These are phyloP conservation scores for Liodrosophila aerea DNA, from an alignment of 2,888 invertebrate species.

Conservation along the genomic window DNA sequence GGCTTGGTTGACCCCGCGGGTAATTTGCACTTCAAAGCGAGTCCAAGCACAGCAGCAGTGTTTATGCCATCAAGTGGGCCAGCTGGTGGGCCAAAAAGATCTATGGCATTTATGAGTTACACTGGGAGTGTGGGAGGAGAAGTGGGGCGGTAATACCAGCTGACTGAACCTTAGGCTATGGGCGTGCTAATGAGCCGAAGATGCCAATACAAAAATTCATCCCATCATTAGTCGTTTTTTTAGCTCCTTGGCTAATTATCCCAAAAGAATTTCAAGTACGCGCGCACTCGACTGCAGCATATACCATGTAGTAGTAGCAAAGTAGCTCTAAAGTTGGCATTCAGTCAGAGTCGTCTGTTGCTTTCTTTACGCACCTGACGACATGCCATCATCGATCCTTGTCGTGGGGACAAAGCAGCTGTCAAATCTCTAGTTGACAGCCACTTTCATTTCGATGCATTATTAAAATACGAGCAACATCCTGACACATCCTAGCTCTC, in stretches of 20 bases:
- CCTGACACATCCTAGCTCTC: constrained; percentile 53
- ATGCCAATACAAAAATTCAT: constrained; percentile 24
- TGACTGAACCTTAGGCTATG: no score
- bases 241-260: constrained; percentile 52
- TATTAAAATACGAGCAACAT: constrained; percentile 76
- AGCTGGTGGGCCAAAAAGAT: constrained; percentile 68
- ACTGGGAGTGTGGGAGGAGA: neutral
- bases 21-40: constrained; percentile 74
- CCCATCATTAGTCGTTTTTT: no score
- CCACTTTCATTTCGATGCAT: constrained; percentile 78
- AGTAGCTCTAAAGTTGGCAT: no score
- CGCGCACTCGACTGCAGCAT: no score
- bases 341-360: neutral
- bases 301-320: no score
- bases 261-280: no score
- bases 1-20: constrained; percentile 71
- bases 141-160: neutral
- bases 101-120: constrained; percentile 73
- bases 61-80: constrained; percentile 75
- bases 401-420: constrained; percentile 73
- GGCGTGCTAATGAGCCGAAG: constrained; percentile 59
- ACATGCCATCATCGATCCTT: constrained; percentile 70
- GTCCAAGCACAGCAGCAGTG: constrained; percentile 48
- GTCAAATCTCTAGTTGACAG: constrained; percentile 76
- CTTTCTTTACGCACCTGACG: constrained; percentile 27